These are phyloP conservation scores for Gryllus bimaculatus DNA, from an alignment of 1,140 invertebrate genomes.

Conservation along the genomic window DNA sequence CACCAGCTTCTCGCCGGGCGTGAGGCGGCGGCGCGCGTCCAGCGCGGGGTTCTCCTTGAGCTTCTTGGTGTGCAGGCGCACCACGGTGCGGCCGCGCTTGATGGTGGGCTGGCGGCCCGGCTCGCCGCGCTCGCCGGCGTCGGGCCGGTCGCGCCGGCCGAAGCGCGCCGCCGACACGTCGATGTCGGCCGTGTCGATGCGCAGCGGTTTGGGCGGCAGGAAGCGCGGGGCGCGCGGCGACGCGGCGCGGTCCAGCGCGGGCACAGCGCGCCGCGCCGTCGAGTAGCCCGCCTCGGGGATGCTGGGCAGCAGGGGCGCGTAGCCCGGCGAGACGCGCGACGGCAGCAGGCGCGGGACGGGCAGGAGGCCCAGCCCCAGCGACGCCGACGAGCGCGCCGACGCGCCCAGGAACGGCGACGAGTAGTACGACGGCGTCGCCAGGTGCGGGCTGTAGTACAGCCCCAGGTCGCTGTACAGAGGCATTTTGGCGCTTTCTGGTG, in stretches of 20 bases:
- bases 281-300: constrained; percentile 49
- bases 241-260: constrained; percentile 33
- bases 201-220: constrained; percentile 44
- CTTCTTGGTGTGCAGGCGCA: constrained; percentile 51
- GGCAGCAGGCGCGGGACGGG: constrained; percentile 7
- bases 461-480: constrained; percentile 47
- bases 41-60: constrained; percentile 41
- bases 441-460: constrained; percentile 40
- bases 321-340: constrained; percentile 28
- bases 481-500: constrained; percentile 31
- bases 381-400: neutral
- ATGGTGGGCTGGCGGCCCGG: constrained; percentile 44
- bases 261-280: too few species aligned
- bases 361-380: neutral
- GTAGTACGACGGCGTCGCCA: constrained; percentile 7
- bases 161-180: constrained; percentile 57
- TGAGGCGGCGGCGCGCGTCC: constrained; percentile 42
- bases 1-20: constrained; percentile 57
- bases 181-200: constrained; percentile 71
- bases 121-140: constrained; percentile 29
- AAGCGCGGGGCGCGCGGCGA: constrained; percentile 23
- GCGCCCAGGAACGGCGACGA: neutral
- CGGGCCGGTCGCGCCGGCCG: neutral
- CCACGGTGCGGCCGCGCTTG: constrained; percentile 55
- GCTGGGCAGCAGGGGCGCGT: constrained; percentile 61